phyloP scores from a whole-genome alignment of 2,797 vertebrate species.

The Cirrhinus molitorella region DNA sequence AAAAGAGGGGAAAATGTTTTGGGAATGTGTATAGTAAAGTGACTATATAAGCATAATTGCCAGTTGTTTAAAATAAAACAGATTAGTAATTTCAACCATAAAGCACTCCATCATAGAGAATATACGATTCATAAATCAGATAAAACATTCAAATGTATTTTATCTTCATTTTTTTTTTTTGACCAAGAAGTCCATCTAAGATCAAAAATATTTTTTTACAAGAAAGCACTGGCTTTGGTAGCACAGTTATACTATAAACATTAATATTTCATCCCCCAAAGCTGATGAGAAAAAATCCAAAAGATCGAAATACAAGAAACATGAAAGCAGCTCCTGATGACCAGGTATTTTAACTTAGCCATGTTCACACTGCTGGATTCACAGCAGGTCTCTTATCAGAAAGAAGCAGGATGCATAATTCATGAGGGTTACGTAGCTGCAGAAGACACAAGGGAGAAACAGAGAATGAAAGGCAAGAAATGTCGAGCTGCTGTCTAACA shows the following conservation, averaged over 20 bases:
- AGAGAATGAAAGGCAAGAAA: constrained; percentile 11
- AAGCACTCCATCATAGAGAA: too few species aligned
- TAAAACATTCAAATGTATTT: too few species aligned
- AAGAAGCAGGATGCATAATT: background rate
- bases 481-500: constrained; percentile 14
- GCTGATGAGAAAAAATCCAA: background rate
- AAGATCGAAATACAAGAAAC: background rate
- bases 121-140: too few species aligned
- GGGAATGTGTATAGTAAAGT: too few species aligned
- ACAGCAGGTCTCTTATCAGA: background rate
- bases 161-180: too few species aligned
- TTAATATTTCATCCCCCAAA: background rate
- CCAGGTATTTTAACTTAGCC: background rate
- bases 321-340: background rate
- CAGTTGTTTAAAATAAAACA: too few species aligned
- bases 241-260: background rate
- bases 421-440: background rate
- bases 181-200: too few species aligned
- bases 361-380: constrained; percentile 3
- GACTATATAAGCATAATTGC: too few species aligned
- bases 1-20: too few species aligned
- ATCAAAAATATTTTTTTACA: too few species aligned
- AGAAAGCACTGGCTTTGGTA: too few species aligned
- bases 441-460: background rate
- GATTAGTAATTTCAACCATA: too few species aligned